Conservation (phyloP, 2,113 vertebrate species). For the Puma concolor region DNA sequence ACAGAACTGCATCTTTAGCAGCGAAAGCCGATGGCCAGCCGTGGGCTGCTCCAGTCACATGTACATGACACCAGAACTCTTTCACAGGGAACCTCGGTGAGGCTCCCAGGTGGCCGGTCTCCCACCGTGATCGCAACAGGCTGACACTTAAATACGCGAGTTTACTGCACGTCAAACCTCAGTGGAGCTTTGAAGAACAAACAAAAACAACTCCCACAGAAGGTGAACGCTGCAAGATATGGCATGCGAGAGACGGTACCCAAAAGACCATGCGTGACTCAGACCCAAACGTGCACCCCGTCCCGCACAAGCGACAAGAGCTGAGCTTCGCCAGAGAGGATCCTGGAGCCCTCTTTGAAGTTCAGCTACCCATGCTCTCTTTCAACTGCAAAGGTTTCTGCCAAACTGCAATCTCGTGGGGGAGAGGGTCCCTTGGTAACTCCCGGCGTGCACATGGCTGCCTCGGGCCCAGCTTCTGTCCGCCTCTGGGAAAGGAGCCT, state of each 20-base stretch:
- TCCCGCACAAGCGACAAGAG: rapidly evolving
- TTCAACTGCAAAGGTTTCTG: background rate
- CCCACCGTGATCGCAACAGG: background rate
- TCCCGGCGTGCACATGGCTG: background rate
- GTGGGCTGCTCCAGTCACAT: background rate
- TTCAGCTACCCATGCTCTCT: background rate
- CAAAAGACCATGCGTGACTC: background rate
- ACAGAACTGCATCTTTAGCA: background rate
- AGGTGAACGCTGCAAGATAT: background rate
- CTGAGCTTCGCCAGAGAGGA: background rate
- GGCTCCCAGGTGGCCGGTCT: background rate
- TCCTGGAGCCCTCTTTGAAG: background rate
- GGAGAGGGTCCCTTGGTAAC: background rate
- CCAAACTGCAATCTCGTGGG: background rate
- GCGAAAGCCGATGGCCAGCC: background rate
- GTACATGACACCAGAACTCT: background rate
- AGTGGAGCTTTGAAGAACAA: background rate
- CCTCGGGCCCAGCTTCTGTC: background rate
- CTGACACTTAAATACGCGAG: too few relatives aligned
- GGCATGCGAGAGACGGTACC: background rate
- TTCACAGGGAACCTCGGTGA: background rate
- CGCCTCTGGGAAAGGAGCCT: background rate
- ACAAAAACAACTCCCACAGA: background rate
- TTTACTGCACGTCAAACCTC: background rate
- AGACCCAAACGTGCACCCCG: background rate